Base-by-base conservation (phyloP, 2,888 invertebrate species). In the Drosophila neoperkinsi region DNA sequence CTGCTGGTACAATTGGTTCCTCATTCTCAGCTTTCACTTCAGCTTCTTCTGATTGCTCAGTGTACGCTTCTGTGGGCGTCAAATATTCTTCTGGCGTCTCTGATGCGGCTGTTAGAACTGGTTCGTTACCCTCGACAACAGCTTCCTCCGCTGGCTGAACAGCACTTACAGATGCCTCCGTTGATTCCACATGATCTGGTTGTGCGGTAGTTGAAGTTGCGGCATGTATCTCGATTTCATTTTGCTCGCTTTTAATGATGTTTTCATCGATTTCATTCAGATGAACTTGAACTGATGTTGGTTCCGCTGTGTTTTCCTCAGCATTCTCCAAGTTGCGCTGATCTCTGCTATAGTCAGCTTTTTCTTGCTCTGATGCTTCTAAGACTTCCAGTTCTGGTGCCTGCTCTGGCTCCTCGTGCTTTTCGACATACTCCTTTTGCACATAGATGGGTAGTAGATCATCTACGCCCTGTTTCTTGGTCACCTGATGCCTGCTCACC, bases 401-500 rank as follows among this genome's bases (percentile, higher is more conserved):
- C 21, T 60, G 13, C 30, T 43, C 43, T 31, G 16, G 30, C 18
- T 73, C 69, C 30, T 51, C 61, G 10, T 46, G 36, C 4, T 56
- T 25, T 16, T 74, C 50, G 1, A 6, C 16, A 34, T 38, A 30
- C 38, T 50, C 79, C 3, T 50, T 36, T 10, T 71, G 5, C 28
- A 57, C 30, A 10, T 76, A 79, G n/a, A 76, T 57, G 11, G 84
- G 74, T 21, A 76, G 56, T 7, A 80, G 51, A n/a, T 82, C 72
- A 16, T 84, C 87, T 1, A 87, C 87, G 4, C 87, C 87, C 38
- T 88, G 87, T 28, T 87, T 87, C 33, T 90, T 87, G 34, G 89
- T 89, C 43, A 87, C 89, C 28, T 87, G 87, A 52, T 87, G 87
- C 46, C 90, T 82, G 43, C 74, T 51, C n/a, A 68, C 59, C 49